Base-by-base conservation (phyloP, 1,140 invertebrate species). In the Ceratina japonica region DNA sequence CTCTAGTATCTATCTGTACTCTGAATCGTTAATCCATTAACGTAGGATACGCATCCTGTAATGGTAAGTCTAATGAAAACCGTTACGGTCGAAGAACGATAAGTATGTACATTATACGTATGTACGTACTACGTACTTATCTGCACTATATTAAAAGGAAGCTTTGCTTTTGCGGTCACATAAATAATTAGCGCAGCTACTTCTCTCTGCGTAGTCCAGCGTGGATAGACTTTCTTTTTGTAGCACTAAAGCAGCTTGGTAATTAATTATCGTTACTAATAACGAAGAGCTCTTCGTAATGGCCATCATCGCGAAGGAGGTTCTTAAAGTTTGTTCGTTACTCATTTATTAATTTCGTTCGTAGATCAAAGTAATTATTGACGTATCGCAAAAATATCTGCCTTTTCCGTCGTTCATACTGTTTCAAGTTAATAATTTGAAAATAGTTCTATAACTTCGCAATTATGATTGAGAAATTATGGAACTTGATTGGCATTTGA, bases 251-350 rank as follows among this genome's bases (percentile, higher is more conserved):
- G 54, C 13, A 51, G 13, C 13, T 70, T 51, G 49, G 70, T 79
- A 79, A 79, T 79, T 82, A 82, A 82, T 83, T 64, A 64, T 12
- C 54, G 8, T 54, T 54, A 63, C 12, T 58, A 61, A 56, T 66
- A 62, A 66, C 52, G 68, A 71, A 54, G 61, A 51, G 37, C 52
- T 51, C 24, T 31, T 58, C 24, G 49, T 58, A 31, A 51, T 58
- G 20, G 31, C 15, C 3, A 22, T 16, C 64, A 20, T 49, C 10
- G 24, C n/a, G 71, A 56, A 69, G 51, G 3, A 37, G 12, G 12
- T 7, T 16, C 18, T 18, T 5, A 24, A 15, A 66, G 52, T 20
- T 63, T 24, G 49, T 24, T 44, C 18, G 22, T 13, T 27, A 37
- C 20, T 24, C 18, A n/a, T 54, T 75, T 74, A 22, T 22, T 27